A percentile compares a stretch with the other conserved stretches of the same genome.
Conservation (phyloP, 2,888 invertebrate species). For the Dryadula phaetusa region DNA sequence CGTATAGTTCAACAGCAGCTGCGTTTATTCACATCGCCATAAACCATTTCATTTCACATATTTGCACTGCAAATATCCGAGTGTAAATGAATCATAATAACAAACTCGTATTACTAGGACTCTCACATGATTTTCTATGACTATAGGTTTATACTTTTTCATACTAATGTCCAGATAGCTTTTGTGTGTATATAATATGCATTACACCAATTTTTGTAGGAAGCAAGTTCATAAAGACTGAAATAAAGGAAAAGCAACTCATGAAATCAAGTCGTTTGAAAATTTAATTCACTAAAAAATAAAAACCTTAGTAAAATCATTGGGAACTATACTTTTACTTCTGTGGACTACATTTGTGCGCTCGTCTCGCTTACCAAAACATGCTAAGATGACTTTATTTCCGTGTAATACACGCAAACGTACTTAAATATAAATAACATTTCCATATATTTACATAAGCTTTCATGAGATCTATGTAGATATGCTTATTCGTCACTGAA, state of each 20-base stretch:
- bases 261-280: not conserved
- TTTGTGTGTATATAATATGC: too few species aligned
- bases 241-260: not conserved
- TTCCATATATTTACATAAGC: conserved; percentile 22
- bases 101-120: conserved; percentile 3
- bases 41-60: conserved; percentile 32
- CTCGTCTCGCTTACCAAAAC: conserved; percentile 3
- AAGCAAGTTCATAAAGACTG: not conserved
- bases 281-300: not conserved
- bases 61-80: conserved; percentile 28
- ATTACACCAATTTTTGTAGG: too few species aligned
- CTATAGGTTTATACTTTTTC: not conserved
- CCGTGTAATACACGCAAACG: conserved; percentile 10
- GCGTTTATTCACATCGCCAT: conserved; percentile 26
- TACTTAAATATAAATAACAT: conserved; percentile 14
- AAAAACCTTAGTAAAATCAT: not conserved
- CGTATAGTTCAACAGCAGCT: conserved; percentile 19
- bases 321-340: not conserved
- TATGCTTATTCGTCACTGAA: conserved; percentile 15
- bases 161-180: not conserved
- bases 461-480: conserved; percentile 13
- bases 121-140: not conserved
- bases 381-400: conserved; percentile 9
- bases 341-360: conserved; percentile 7
- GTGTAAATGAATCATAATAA: conserved; percentile 28